These are phyloP conservation scores for Nemoura dubitans DNA, from an alignment of 2,888 invertebrate genomes.

Conservation along the genomic window DNA sequence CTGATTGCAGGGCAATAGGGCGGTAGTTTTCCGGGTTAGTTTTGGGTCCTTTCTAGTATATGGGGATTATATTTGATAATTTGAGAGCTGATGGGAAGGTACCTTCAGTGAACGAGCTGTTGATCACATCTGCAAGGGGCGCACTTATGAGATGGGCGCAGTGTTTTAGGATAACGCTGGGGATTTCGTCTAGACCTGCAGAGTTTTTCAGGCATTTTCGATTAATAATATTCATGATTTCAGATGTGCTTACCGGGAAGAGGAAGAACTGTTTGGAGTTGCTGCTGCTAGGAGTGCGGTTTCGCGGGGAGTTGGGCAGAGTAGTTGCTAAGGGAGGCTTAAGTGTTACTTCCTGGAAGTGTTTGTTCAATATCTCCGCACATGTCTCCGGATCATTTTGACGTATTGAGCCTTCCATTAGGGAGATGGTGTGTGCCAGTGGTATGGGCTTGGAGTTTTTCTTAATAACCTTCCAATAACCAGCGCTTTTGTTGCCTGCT, in stretches of 20 bases:
- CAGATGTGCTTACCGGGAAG: background rate
- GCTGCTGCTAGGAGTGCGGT: background rate
- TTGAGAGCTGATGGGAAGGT: constrained; percentile 15
- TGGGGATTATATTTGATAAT: background rate
- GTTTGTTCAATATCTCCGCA: constrained; percentile 13
- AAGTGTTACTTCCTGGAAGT: background rate
- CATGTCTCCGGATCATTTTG: constrained; percentile 1
- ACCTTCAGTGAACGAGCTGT: constrained; percentile 1
- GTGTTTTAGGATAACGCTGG: background rate
- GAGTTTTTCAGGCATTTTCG: background rate
- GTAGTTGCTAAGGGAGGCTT: background rate
- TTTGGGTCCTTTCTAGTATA: constrained; percentile 19
- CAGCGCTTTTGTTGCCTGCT: constrained; percentile 1
- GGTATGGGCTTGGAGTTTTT: background rate
- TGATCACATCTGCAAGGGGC: constrained; percentile 19
- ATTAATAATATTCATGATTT: background rate
- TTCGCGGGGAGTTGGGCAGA: background rate
- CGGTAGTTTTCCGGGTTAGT: constrained; percentile 18
- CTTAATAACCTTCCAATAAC: constrained; percentile 16
- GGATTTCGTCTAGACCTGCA: constrained; percentile 13
- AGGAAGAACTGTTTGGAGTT: background rate
- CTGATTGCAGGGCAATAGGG: constrained; percentile 21
- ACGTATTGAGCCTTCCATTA: background rate
- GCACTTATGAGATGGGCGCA: constrained; percentile 9
- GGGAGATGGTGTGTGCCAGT: background rate